These are phyloP conservation scores for Ditylenchus dipsaci DNA, from an alignment of 1,140 invertebrate species.

Conservation along the genomic window DNA sequence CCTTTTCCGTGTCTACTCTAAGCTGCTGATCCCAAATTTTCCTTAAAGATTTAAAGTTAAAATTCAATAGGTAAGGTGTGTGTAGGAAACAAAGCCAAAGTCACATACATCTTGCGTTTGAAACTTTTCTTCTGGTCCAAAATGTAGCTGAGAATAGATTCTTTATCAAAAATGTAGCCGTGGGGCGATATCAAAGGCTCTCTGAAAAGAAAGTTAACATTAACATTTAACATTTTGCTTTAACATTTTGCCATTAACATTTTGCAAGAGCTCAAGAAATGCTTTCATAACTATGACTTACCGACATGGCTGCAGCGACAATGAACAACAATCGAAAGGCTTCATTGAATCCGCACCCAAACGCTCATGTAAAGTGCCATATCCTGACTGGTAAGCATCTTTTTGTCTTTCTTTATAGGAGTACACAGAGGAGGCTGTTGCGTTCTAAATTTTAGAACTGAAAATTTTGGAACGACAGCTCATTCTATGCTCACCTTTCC, in stretches of 20 bases:
- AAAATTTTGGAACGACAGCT: too few relatives aligned
- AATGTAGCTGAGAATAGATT: constrained; percentile 91
- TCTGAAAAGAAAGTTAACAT: constrained; percentile 32
- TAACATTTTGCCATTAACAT: not conserved
- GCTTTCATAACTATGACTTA: too few relatives aligned
- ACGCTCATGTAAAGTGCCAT: constrained; percentile 64
- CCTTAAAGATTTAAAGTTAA: too few relatives aligned
- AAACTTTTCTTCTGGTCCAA: constrained; percentile 90
- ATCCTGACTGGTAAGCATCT: constrained; percentile 74
- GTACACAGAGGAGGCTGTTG: constrained; percentile 94
- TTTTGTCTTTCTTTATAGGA: constrained; percentile 97
- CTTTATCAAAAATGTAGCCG: constrained; percentile 92
- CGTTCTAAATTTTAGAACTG: too few relatives aligned
- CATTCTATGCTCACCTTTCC: too few relatives aligned
- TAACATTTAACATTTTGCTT: not conserved
- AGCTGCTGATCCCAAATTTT: constrained; percentile 78
- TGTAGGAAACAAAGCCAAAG: too few relatives aligned
- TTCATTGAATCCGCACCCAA: constrained; percentile 94
- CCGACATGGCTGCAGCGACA: constrained; percentile 89
- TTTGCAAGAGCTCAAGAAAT: too few relatives aligned
- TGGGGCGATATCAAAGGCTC: constrained; percentile 68
- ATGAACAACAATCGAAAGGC: constrained; percentile 93
- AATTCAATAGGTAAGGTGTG: too few relatives aligned
- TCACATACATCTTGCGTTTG: constrained; percentile 72
- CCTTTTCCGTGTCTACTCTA: constrained; percentile 45